Evolutionary conservation across 2,888 invertebrate species (phyloP).

Genomic region (Heteromurus nitidus): DNA sequence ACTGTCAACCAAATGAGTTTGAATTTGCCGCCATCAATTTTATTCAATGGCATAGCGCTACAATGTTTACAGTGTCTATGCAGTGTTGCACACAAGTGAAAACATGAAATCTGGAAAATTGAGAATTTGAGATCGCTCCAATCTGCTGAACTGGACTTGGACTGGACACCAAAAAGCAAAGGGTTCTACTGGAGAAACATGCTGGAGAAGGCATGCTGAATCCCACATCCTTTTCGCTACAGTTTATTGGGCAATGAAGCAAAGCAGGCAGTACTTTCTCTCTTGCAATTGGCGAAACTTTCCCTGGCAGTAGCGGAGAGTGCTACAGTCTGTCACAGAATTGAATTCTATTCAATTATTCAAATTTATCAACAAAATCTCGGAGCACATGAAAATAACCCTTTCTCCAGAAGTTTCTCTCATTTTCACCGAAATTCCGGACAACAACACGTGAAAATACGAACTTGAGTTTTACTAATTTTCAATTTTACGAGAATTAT

Average conservation of each 20-base stretch:
- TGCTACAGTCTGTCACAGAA: conserved; percentile 18
- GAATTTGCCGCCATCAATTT: neutral
- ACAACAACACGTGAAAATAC: too few species aligned
- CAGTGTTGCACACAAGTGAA: neutral
- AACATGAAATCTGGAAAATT: too few species aligned
- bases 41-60: neutral
- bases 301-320: neutral
- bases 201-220: conserved; percentile 41
- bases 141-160: too few species aligned
- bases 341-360: too few species aligned
- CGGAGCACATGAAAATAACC: too few species aligned
- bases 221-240: neutral
- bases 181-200: neutral
- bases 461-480: too few species aligned
- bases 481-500: too few species aligned
- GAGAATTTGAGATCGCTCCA: too few species aligned
- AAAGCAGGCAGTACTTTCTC: conserved; percentile 48
- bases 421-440: too few species aligned
- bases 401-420: too few species aligned
- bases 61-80: neutral
- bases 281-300: conserved; percentile 8
- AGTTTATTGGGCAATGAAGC: conserved; percentile 23
- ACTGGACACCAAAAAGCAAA: too few species aligned
- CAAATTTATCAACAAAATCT: too few species aligned
- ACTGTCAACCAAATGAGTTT: conserved; percentile 11